A percentile compares a stretch with the other conserved stretches of the same genome.
Conservation (phyloP, 1,140 invertebrate genomes). For the Megathymus violae region DNA sequence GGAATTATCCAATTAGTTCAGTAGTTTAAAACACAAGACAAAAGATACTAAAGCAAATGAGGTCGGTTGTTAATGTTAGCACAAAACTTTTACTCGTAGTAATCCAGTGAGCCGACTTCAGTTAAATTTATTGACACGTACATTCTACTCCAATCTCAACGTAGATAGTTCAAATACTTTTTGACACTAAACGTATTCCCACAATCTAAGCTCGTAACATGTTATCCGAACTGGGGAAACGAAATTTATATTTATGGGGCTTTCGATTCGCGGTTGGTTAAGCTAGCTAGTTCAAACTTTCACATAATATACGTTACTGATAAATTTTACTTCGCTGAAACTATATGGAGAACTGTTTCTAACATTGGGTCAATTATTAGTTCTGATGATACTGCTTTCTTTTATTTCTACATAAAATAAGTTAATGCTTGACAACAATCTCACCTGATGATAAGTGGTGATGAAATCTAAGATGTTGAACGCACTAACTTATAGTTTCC, state of each 20-base stretch:
- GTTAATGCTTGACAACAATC: too few species aligned
- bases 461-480: too few species aligned
- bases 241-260: slow-evolving; percentile 15
- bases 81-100: slow-evolving; percentile 32
- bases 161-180: slow-evolving; percentile 25
- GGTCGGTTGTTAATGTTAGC: slow-evolving; percentile 27
- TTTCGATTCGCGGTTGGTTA: background rate
- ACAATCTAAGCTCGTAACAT: slow-evolving; percentile 15
- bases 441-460: too few species aligned
- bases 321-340: too few species aligned
- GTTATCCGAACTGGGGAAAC: slow-evolving; percentile 6
- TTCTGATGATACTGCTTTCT: too few species aligned
- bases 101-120: slow-evolving; percentile 9
- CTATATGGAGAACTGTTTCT: too few species aligned
- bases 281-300: background rate
- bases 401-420: too few species aligned
- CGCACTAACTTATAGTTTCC: too few species aligned
- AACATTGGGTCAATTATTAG: too few species aligned
- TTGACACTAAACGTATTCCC: slow-evolving; percentile 27
- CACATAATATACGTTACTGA: too few species aligned
- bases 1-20: background rate
- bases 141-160: slow-evolving; percentile 25
- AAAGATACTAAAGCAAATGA: background rate
- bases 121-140: slow-evolving; percentile 20
- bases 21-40: background rate